Evolutionary conservation across 2,888 invertebrate species (phyloP).

Genomic region (Philopedon plagiatum): DNA sequence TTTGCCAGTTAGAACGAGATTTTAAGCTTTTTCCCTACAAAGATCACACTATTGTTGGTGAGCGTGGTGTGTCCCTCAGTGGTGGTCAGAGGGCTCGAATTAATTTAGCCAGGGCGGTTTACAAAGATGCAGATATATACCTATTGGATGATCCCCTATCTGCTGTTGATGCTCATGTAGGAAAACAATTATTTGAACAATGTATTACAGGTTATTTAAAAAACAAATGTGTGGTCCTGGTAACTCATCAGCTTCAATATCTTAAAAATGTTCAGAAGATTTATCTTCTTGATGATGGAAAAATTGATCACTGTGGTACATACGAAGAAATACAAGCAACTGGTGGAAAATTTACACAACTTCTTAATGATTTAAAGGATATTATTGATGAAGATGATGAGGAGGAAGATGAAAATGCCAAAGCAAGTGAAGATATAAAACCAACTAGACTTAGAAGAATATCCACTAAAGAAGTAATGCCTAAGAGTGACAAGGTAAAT

Average conservation of each 20-base stretch:
- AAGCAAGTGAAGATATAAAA: conserved; percentile 37
- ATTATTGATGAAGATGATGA: conserved; percentile 55
- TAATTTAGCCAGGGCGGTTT: conserved; percentile 87
- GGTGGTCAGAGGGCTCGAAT: conserved; percentile 90
- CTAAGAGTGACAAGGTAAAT: conserved; percentile 54
- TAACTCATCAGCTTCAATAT: conserved; percentile 82
- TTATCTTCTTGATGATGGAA: conserved; percentile 72
- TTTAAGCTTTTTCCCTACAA: conserved; percentile 81
- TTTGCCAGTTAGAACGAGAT: conserved; percentile 81
- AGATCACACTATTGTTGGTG: conserved; percentile 84
- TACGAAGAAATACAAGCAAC: conserved; percentile 79
- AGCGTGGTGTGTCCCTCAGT: conserved; percentile 80
- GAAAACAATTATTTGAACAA: conserved; percentile 87
- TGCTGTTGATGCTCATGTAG: conserved; percentile 91
- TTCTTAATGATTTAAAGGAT: conserved; percentile 40
- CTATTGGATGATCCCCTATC: conserved; percentile 90
- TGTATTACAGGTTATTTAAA: conserved; percentile 77
- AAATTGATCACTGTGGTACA: conserved; percentile 74
- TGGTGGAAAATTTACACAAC: conserved; percentile 81
- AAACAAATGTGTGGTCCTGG: conserved; percentile 79
- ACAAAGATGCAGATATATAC: conserved; percentile 87
- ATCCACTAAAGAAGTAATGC: conserved; percentile 47
- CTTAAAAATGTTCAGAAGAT: conserved; percentile 72
- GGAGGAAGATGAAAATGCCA: conserved; percentile 56
- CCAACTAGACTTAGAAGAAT: conserved; percentile 44